These are phyloP conservation scores for Festucalex cinctus DNA, from an alignment of 2,113 vertebrate species.

Conservation along the genomic window DNA sequence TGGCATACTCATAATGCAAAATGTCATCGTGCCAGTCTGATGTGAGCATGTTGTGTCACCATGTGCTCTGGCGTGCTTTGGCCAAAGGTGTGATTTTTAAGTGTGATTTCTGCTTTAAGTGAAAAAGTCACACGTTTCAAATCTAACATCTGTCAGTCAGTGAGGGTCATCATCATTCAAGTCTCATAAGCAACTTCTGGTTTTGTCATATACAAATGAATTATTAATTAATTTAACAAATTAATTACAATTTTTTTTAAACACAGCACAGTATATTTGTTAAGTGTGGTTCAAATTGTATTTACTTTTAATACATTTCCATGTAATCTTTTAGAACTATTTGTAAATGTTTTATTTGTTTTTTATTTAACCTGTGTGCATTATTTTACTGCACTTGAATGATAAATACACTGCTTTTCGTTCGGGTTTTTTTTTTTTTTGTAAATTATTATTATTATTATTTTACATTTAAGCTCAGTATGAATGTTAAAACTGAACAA, in stretches of 20 bases:
- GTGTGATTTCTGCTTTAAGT: slow-evolving; percentile 48
- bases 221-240: too few relatives aligned
- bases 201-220: too few relatives aligned
- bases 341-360: too few relatives aligned
- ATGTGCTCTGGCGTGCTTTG: slow-evolving; percentile 12
- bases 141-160: slow-evolving; percentile 42
- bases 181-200: neutral
- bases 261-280: neutral
- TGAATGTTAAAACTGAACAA: too few relatives aligned
- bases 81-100: slow-evolving; percentile 39
- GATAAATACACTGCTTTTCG: too few relatives aligned
- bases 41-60: slow-evolving; percentile 6
- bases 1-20: neutral
- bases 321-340: neutral
- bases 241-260: too few relatives aligned
- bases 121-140: slow-evolving; percentile 42
- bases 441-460: too few relatives aligned
- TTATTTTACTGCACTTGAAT: too few relatives aligned
- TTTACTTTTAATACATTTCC: neutral
- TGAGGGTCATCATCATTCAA: neutral
- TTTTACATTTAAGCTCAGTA: too few relatives aligned
- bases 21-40: slow-evolving; percentile 19
- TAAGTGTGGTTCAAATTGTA: neutral
- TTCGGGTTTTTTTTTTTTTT: too few relatives aligned
- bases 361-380: too few relatives aligned